phyloP scores from a whole-genome alignment of 1,140 invertebrate genomes.

The Drosophila setifemur region DNA sequence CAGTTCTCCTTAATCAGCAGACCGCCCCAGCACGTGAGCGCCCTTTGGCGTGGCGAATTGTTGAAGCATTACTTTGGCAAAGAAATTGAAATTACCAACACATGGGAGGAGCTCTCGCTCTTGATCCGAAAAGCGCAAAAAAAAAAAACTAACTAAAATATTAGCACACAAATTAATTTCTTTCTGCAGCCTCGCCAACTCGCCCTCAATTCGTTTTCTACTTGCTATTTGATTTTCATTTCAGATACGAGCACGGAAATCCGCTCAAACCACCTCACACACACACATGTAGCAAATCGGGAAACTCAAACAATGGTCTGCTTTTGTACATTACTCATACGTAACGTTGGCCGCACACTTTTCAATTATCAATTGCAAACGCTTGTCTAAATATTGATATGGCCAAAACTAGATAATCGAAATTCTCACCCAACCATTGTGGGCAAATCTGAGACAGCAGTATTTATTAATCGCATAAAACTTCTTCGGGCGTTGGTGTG shows the following conservation, averaged over 20 bases:
- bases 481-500: background rate
- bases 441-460: constrained; percentile 25
- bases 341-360: constrained; percentile 46
- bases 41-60: constrained; percentile 41
- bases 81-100: constrained; percentile 47
- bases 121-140: background rate
- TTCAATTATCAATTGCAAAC: constrained; percentile 55
- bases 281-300: constrained; percentile 2
- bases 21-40: constrained; percentile 41
- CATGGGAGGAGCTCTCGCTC: background rate
- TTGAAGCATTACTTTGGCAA: constrained; percentile 53
- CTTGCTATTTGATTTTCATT: constrained; percentile 53
- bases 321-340: constrained; percentile 45
- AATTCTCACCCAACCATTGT: constrained; percentile 15
- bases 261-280: constrained; percentile 16
- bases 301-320: constrained; percentile 43
- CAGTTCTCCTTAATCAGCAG: constrained; percentile 50
- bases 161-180: constrained; percentile 54
- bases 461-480: constrained; percentile 30
- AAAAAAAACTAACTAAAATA: constrained; percentile 37
- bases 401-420: constrained; percentile 49
- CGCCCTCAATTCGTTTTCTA: background rate
- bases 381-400: constrained; percentile 55
- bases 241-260: constrained; percentile 41
- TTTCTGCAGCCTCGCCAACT: constrained; percentile 4